phyloP scores from a whole-genome alignment of 2,113 vertebrate genomes.

The Nanorana parkeri region DNA sequence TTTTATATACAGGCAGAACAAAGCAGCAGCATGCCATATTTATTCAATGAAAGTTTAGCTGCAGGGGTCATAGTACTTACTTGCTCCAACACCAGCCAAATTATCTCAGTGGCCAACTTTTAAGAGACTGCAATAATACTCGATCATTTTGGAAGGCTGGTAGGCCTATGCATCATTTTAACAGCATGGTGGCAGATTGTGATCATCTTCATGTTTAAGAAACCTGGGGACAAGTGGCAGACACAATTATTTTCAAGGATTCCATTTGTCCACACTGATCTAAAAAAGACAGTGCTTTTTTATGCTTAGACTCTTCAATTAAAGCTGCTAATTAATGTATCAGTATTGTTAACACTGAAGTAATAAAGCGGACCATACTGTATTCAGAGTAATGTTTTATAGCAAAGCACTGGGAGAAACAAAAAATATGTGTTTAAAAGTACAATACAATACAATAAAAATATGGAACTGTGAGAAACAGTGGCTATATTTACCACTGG shows the following conservation, averaged over 20 bases:
- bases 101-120: conserved; percentile 81
- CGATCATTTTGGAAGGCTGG: conserved; percentile 76
- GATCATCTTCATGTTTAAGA: conserved; percentile 78
- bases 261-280: conserved; percentile 63
- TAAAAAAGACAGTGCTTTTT: conserved; percentile 67
- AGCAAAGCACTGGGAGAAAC: too few species aligned
- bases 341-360: too few species aligned
- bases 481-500: too few species aligned
- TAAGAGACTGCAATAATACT: conserved; percentile 79
- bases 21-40: conserved; percentile 75
- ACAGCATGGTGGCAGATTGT: conserved; percentile 80
- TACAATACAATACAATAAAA: too few species aligned
- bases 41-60: conserved; percentile 77
- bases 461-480: too few species aligned
- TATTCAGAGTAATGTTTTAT: too few species aligned
- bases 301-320: conserved; percentile 3
- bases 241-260: conserved; percentile 71
- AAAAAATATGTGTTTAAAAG: too few species aligned
- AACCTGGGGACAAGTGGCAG: conserved; percentile 75
- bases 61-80: conserved; percentile 75
- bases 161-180: conserved; percentile 80
- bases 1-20: conserved; percentile 69
- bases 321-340: not conserved
- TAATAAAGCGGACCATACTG: too few species aligned
- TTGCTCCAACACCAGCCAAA: conserved; percentile 77